Conservation (phyloP, 2,888 invertebrate species). For the Leistus spinibarbis region DNA sequence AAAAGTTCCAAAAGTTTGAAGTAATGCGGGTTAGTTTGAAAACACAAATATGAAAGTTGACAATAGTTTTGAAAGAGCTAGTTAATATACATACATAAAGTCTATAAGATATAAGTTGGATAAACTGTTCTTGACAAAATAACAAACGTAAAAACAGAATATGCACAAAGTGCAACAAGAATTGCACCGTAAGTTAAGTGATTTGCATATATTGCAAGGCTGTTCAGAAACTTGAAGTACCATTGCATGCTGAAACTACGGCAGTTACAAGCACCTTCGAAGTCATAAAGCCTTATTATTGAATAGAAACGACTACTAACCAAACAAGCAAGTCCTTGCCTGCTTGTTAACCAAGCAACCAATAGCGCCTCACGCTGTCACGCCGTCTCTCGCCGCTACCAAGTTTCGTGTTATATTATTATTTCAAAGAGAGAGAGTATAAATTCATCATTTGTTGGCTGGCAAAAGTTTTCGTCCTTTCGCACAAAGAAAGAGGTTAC, state of each 20-base stretch:
- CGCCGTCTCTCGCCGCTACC: background rate
- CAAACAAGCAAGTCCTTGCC: constrained; percentile 18
- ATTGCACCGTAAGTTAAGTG: constrained; percentile 29
- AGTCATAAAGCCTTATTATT: constrained; percentile 35
- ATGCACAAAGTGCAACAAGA: constrained; percentile 30
- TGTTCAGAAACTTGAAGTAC: constrained; percentile 28
- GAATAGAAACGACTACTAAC: constrained; percentile 35
- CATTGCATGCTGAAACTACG: constrained; percentile 33
- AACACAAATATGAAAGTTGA: too few relatives aligned
- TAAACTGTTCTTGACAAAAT: constrained; percentile 12
- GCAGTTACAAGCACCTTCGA: constrained; percentile 37
- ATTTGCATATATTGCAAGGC: constrained; percentile 34
- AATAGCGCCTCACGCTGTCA: background rate
- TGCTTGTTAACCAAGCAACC: background rate
- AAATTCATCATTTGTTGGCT: background rate
- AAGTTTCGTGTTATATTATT: background rate
- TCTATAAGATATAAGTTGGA: constrained; percentile 24
- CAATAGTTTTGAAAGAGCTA: too few relatives aligned
- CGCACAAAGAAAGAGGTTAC: constrained; percentile 22
- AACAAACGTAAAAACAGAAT: constrained; percentile 16
- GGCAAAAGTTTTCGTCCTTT: background rate
- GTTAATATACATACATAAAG: constrained; percentile 4
- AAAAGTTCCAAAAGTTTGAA: too few relatives aligned
- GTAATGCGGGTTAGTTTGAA: too few relatives aligned
- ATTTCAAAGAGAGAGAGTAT: background rate